Evolutionary conservation across 2,113 vertebrate genomes (phyloP).

Genomic region (Pedionomus torquatus): DNA sequence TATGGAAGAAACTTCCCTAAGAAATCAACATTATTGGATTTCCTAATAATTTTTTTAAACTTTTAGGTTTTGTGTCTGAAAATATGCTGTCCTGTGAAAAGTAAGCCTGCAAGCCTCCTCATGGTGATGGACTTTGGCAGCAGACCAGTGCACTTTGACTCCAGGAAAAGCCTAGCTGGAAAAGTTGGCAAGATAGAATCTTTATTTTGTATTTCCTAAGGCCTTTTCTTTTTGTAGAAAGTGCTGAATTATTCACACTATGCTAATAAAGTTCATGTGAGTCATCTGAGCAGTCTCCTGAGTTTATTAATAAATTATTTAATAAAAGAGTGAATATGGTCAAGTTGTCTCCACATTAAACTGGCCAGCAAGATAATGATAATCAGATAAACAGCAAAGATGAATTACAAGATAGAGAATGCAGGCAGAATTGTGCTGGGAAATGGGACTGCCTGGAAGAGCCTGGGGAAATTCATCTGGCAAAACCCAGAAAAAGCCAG

Average conservation of each 20-base stretch:
- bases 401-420: not conserved
- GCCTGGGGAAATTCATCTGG: not conserved
- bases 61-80: not conserved
- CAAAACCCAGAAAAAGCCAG: not conserved
- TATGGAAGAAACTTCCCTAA: not conserved
- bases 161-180: not conserved
- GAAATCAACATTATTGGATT: not conserved
- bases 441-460: not conserved
- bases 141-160: not conserved
- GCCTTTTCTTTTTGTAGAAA: not conserved
- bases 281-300: not conserved
- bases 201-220: slow-evolving; percentile 2
- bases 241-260: slow-evolving; percentile 39
- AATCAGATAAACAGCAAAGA: not conserved
- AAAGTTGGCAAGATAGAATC: not conserved
- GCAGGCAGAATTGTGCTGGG: not conserved
- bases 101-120: not conserved
- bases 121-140: not conserved
- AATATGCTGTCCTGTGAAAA: not conserved
- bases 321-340: not conserved
- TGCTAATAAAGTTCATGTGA: slow-evolving; percentile 44
- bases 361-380: not conserved
- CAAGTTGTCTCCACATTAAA: not conserved
- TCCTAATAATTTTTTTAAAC: not conserved
- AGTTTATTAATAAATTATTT: slow-evolving; percentile 49